Percentiles rank a stretch among this genome's conserved stretches.
Evolutionary conservation across 2,113 vertebrate species (phyloP).

Genomic region (Oenanthe melanoleuca): DNA sequence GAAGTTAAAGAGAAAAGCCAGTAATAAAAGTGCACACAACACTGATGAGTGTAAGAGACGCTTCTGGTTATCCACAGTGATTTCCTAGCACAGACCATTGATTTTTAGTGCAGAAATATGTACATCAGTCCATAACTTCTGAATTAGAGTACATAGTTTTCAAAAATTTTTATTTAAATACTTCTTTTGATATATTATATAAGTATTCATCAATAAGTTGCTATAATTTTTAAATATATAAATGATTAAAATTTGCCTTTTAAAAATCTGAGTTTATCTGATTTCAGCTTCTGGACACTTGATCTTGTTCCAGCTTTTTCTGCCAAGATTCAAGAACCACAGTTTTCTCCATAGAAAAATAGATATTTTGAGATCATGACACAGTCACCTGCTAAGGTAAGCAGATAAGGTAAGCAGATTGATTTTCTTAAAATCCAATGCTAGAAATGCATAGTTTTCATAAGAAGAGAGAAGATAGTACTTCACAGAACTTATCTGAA

Average conservation of each 20-base stretch:
- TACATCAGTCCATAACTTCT: neutral
- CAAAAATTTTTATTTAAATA: neutral
- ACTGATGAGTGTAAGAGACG: neutral
- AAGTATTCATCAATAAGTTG: neutral
- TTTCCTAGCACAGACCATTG: neutral
- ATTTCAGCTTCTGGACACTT: neutral
- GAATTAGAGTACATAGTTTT: neutral
- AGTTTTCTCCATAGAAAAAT: fast-evolving
- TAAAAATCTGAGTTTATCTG: neutral
- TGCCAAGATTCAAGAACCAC: neutral
- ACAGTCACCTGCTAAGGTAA: neutral
- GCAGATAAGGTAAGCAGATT: neutral
- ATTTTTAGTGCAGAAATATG: neutral
- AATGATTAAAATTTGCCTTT: neutral
- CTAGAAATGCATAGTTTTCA: neutral
- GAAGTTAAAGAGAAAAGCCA: neutral
- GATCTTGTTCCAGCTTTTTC: neutral
- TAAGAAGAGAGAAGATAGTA: neutral
- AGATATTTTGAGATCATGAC: neutral
- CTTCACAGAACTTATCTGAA: neutral
- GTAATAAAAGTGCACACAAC: neutral
- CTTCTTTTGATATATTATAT: neutral
- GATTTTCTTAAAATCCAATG: neutral
- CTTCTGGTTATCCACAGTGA: neutral
- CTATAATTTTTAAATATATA: neutral